Base-by-base conservation (phyloP, 2,113 vertebrate genomes). In the Cyphomyrus plagiostoma region DNA sequence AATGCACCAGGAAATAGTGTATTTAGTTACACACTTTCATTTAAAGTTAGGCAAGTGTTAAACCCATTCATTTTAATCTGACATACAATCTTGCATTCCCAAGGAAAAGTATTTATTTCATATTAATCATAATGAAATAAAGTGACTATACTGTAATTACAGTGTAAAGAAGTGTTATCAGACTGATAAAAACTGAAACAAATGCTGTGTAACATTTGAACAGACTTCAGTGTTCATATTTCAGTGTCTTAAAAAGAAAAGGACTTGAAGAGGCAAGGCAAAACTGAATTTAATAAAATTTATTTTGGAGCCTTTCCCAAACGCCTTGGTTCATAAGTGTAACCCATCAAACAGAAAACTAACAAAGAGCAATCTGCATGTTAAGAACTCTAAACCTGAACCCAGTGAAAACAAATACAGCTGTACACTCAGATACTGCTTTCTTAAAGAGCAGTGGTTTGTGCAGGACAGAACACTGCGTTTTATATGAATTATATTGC, bases 231-330 rank as follows among this genome's bases (percentile, higher is more conserved):
- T n/a, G 17, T 42, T 83, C 42, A 48, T 48, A 53, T 87, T 56
- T 87, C 85, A 87, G n/a, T 53, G 30, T 56, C 85, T 48, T 42
- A 80, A 49, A 49, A 86, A 86, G 83, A 86, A 86, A 86, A 50
- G 83, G 48, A 86, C 48, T 48, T 86, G 21, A 87, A 53, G 49
- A 53, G 26, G 26, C 85, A 50, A 53, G 74, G 74, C 49, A 53
- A 87, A 46, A 48, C 19, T 83, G 49, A 11, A 87, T 48, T 35
- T 87, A 49, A 50, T 53, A 53, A 53, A 53, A 87, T 87, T 87
- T 87, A 39, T 35, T 87, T 56, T 87, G 85, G 85, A 56, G 50
- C 17, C 26, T 39, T 35, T 87, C 85, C 85, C 26, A 87, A 53
- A 87, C 11, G 30, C 85, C 49, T 87, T 53, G 48, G 50, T 50